Evolutionary conservation across 2,888 invertebrate genomes (phyloP).

Genomic region (Esperia sulphurella): DNA sequence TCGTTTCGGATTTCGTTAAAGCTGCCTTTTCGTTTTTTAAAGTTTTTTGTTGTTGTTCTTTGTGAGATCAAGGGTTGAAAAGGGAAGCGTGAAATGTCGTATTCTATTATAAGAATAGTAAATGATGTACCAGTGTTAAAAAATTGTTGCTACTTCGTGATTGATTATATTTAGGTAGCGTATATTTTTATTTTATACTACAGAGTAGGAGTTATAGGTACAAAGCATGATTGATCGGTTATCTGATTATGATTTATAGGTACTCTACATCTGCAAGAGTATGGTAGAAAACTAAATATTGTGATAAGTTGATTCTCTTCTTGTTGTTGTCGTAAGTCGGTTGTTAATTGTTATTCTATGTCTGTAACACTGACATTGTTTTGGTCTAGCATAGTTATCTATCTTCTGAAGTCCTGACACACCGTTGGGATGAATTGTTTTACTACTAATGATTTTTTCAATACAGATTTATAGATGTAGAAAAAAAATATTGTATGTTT

Average conservation of each 20-base stretch:
- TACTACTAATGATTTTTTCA: no score
- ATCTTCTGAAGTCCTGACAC: not conserved
- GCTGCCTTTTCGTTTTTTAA: constrained; percentile 19
- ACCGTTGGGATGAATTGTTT: no score
- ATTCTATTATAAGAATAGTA: constrained; percentile 9
- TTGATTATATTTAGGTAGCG: not conserved
- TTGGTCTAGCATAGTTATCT: not conserved
- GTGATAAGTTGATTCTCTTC: constrained; percentile 3
- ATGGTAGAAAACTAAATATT: constrained; percentile 10
- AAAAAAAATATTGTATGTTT: no score
- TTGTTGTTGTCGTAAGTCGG: not conserved
- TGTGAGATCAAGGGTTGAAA: constrained; percentile 40
- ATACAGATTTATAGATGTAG: no score
- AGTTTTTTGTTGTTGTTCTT: constrained; percentile 40
- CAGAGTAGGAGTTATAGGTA: not conserved
- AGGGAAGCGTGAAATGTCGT: constrained; percentile 45
- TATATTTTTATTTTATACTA: not conserved
- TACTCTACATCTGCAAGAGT: not conserved
- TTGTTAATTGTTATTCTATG: no score
- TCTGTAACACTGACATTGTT: no score
- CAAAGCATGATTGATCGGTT: constrained; percentile 3
- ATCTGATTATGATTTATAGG: not conserved
- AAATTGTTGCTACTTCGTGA: not conserved
- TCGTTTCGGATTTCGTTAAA: constrained; percentile 25
- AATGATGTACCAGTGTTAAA: constrained; percentile 8